Base-by-base conservation (phyloP, 1,140 invertebrate genomes). In the Hesperophylax magnus region DNA sequence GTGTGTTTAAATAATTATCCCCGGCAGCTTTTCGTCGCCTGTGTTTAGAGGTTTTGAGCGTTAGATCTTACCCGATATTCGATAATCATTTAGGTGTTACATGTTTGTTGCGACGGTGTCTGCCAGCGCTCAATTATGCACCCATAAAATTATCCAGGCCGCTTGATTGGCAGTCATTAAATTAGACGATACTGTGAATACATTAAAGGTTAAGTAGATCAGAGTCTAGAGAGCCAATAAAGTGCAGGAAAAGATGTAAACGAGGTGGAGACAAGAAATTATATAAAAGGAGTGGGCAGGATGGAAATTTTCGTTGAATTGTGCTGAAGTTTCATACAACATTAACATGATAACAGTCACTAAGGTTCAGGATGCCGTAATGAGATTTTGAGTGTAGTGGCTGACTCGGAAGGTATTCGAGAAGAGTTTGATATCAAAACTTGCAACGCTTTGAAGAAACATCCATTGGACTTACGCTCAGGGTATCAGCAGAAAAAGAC, bases 111-210 rank as follows among this genome's bases (percentile, higher is more conserved):
- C 58, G 17, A 22, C 58, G 18, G 24, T 15, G 31, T 67, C 24
- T 67, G 17, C 11, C 14, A 7, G n/a, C 11, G 2, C 63, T 27
- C 22, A 31, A 67, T 67, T 67, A 67, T 34, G 27, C 11, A 31
- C 63, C 31, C 63, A 34, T 67, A 67, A 67, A 67, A 67, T 67
- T 67, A 67, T 22, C 17, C 63, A 31, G 63, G 31, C 27, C 24
- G 58, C 20, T 18, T 34, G 63, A 67, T 31, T 67, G 27, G 63
- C 63, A 61, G 6, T 67, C 63, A n/a, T 31, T 34, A 67, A 67
- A 67, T n/a, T 67, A 67, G 63, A 34, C 58, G 58, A 61, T 61
- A 61, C 18, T 24, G 58, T 61, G 58, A 18, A 24, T 61, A 24
- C 58, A 61, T 61, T 61, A 61, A 20, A 61, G 58, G 58, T 24